Evolutionary conservation across 2,797 vertebrate species (phyloP).

Genomic region (Thaleichthys pacificus): DNA sequence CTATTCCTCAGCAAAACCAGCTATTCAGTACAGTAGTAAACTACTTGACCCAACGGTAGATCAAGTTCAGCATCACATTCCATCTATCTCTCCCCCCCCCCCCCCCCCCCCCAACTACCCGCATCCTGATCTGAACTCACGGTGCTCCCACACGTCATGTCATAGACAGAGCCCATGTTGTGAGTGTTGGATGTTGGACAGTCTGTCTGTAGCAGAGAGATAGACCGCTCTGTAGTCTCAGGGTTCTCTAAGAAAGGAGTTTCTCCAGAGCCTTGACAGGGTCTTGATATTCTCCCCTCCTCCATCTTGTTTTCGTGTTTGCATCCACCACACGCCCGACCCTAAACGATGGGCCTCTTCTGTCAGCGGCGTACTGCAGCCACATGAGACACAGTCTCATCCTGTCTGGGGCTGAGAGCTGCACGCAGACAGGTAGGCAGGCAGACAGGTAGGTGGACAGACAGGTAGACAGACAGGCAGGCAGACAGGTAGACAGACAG

Average conservation of each 20-base stretch:
- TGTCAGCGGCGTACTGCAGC: constrained; percentile 68
- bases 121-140: too few relatives aligned
- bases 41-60: neutral
- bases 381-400: constrained; percentile 58
- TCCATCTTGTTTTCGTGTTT: constrained; percentile 70
- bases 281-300: constrained; percentile 48
- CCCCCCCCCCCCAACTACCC: too few relatives aligned
- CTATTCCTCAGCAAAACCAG: neutral
- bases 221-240: constrained; percentile 22
- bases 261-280: constrained; percentile 60
- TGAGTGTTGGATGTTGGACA: neutral
- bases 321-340: constrained; percentile 53
- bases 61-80: neutral
- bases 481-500: too few relatives aligned
- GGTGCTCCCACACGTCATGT: neutral
- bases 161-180: neutral
- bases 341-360: constrained; percentile 65
- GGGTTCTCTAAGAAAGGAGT: constrained; percentile 57
- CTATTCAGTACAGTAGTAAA: neutral
- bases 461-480: too few relatives aligned
- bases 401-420: too few relatives aligned
- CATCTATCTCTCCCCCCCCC: too few relatives aligned
- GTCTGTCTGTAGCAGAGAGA: constrained; percentile 1
- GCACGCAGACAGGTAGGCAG: too few relatives aligned
- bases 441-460: too few relatives aligned